Conservation (phyloP, 2,797 vertebrate species). For the Epinephelus malabaricus region DNA sequence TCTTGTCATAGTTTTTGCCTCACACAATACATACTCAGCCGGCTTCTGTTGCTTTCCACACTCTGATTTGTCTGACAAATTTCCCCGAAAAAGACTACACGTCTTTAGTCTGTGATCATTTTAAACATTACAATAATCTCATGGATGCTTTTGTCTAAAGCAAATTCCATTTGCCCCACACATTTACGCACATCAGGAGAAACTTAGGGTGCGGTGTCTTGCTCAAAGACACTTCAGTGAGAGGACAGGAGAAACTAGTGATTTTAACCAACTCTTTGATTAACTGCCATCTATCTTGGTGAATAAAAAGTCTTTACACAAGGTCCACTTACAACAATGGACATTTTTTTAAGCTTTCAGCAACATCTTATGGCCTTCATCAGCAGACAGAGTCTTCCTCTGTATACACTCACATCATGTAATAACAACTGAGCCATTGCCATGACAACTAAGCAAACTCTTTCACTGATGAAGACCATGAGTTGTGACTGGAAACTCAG, state of each 20-base stretch:
- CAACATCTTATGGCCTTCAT: neutral
- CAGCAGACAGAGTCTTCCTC: neutral
- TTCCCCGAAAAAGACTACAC: neutral
- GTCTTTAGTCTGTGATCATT: neutral
- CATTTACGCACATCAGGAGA: neutral
- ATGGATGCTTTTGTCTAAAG: neutral
- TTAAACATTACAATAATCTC: neutral
- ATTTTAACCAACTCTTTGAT: too few relatives aligned
- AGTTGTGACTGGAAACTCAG: neutral
- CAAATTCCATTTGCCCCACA: neutral
- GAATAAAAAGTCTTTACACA: neutral
- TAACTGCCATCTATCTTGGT: neutral
- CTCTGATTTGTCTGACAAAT: neutral
- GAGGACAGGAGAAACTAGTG: neutral
- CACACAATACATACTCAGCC: constrained; percentile 18
- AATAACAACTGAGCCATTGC: neutral
- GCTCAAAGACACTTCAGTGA: constrained; percentile 5
- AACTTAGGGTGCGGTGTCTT: neutral
- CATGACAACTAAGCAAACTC: neutral
- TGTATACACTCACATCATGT: neutral
- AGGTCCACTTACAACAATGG: neutral
- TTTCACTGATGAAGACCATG: neutral
- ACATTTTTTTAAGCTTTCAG: neutral
- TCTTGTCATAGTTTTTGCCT: constrained; percentile 30
- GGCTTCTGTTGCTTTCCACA: neutral